Evolutionary conservation across 2,888 invertebrate species (phyloP).

Genomic region (Idaea biselata): DNA sequence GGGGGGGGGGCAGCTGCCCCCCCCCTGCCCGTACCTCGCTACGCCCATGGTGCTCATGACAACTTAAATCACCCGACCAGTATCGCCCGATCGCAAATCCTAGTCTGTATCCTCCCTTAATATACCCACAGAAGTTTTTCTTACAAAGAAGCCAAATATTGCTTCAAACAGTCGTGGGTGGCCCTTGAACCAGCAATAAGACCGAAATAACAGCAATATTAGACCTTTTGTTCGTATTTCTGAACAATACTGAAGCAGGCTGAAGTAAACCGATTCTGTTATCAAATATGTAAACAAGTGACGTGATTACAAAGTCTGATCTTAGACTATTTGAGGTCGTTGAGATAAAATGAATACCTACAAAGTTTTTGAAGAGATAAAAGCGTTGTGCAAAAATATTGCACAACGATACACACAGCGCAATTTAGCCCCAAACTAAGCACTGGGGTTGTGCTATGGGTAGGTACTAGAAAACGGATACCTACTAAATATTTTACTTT

Average conservation of each 20-base stretch:
- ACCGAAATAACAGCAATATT: not conserved
- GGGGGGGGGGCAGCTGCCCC: too few relatives aligned
- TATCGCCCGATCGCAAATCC: not conserved
- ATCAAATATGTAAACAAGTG: not conserved
- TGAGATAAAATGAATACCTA: not conserved
- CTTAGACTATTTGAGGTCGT: not conserved
- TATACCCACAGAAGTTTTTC: not conserved
- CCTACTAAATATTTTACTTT: too few relatives aligned
- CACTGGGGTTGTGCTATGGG: too few relatives aligned
- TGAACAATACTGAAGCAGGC: not conserved
- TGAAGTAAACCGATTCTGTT: not conserved
- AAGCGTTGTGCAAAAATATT: not conserved
- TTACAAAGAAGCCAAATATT: slow-evolving; percentile 1
- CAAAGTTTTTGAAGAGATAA: not conserved
- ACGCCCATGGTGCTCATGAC: too few relatives aligned
- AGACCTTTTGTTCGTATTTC: not conserved
- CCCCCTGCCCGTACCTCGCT: too few relatives aligned
- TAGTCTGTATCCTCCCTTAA: not conserved
- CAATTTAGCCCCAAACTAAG: too few relatives aligned
- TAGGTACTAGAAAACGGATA: too few relatives aligned
- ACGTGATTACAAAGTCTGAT: not conserved
- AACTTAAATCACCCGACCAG: too few relatives aligned
- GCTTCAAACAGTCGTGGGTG: not conserved
- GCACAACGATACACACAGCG: too few relatives aligned
- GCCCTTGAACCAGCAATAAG: not conserved